phyloP scores from a whole-genome alignment of 2,113 vertebrate species.

The Glareola pratincola region DNA sequence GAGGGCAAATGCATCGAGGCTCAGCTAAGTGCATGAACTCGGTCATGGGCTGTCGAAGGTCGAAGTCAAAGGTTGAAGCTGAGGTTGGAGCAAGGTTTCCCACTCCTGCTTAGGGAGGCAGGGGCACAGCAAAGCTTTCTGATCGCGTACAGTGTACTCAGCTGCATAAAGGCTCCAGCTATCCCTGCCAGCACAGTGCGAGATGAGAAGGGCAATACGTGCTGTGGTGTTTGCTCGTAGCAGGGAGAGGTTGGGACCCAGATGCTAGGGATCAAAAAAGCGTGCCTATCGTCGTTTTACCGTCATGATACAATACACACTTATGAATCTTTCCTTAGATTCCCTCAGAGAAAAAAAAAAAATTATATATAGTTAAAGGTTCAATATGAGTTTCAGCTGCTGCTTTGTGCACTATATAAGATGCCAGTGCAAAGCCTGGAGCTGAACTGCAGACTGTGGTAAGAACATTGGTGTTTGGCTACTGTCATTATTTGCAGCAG shows the following conservation, averaged over 20 bases:
- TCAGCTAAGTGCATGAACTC: not conserved
- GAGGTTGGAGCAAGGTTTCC: not conserved
- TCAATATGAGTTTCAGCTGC: not conserved
- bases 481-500: not conserved
- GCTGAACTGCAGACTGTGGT: not conserved
- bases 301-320: not conserved
- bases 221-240: rapidly evolving
- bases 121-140: not conserved
- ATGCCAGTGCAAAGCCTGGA: not conserved
- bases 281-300: rapidly evolving
- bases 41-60: rapidly evolving
- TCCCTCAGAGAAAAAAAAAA: not conserved
- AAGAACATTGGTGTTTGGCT: not conserved
- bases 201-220: not conserved
- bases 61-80: not conserved
- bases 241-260: not conserved
- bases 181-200: rapidly evolving
- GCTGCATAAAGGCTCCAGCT: not conserved
- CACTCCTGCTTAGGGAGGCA: not conserved
- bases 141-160: not conserved
- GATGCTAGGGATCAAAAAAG: not conserved
- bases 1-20: rapidly evolving
- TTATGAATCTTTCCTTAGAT: not conserved
- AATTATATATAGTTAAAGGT: not conserved
- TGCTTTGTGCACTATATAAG: not conserved